Percentiles rank a stretch among this genome's conserved stretches.
phyloP scores from a whole-genome alignment of 2,888 invertebrate genomes.

The Oxyteleia sp. region DNA sequence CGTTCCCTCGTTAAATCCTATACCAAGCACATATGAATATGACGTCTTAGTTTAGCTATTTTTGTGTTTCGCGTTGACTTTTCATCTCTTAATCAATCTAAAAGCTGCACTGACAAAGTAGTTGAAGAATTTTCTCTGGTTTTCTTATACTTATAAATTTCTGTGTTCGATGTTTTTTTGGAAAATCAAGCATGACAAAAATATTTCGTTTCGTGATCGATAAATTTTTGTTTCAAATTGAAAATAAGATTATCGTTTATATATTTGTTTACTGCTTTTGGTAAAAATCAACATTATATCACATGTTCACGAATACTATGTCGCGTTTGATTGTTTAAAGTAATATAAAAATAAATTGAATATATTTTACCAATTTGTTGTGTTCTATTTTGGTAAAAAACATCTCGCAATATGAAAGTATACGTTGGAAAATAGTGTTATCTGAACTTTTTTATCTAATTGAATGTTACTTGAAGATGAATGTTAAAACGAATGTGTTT shows the following conservation, averaged over 20 bases:
- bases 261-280: not conserved
- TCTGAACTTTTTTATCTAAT: constrained; percentile 55
- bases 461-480: constrained; percentile 6
- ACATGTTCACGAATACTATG: constrained; percentile 16
- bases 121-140: not conserved
- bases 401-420: constrained; percentile 48
- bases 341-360: constrained; percentile 39
- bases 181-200: constrained; percentile 14
- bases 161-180: constrained; percentile 13
- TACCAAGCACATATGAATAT: constrained; percentile 84
- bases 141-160: constrained; percentile 1
- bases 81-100: constrained; percentile 33
- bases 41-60: constrained; percentile 68
- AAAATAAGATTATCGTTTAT: not conserved
- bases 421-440: constrained; percentile 41
- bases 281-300: constrained; percentile 31
- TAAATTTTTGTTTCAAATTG: constrained; percentile 5
- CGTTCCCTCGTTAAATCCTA: constrained; percentile 67
- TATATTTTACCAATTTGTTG: constrained; percentile 1
- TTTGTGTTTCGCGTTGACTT: constrained; percentile 28
- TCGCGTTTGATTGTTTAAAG: constrained; percentile 23
- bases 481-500: not conserved
- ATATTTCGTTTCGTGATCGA: constrained; percentile 1
- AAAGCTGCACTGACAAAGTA: constrained; percentile 27
- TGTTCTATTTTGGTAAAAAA: constrained; percentile 21